These are phyloP conservation scores for Hippopotamus amphibius DNA, from an alignment of 2,113 vertebrate genomes.

Conservation along the genomic window DNA sequence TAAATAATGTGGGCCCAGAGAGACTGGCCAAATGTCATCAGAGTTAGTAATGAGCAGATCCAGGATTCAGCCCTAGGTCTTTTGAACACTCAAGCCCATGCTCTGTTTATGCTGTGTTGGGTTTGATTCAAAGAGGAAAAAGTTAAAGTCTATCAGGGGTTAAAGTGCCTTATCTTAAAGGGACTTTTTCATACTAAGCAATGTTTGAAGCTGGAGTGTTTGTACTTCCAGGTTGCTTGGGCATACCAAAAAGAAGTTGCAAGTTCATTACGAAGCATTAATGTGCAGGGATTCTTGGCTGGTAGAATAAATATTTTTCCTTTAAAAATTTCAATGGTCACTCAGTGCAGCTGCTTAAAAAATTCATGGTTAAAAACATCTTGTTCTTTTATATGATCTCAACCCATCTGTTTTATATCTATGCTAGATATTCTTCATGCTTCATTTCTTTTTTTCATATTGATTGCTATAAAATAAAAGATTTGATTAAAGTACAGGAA, in stretches of 20 bases:
- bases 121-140: conserved; percentile 59
- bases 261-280: conserved; percentile 53
- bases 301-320: conserved; percentile 42
- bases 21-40: conserved; percentile 13
- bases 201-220: conserved; percentile 48
- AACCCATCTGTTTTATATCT: conserved; percentile 34
- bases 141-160: conserved; percentile 1
- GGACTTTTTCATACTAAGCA: conserved; percentile 2
- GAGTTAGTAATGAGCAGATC: conserved; percentile 30
- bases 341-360: conserved; percentile 25
- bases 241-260: conserved; percentile 43
- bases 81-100: conserved; percentile 38
- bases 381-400: conserved; percentile 25
- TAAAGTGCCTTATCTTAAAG: conserved; percentile 48
- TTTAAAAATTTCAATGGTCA: conserved; percentile 49
- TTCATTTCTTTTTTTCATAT: conserved; percentile 16
- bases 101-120: background rate
- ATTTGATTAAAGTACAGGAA: conserved; percentile 28
- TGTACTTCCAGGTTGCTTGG: conserved; percentile 17
- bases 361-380: conserved; percentile 43
- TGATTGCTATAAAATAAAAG: conserved; percentile 34
- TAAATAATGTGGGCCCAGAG: conserved; percentile 1
- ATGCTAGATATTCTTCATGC: conserved; percentile 27
- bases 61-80: background rate
- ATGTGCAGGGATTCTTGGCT: conserved; percentile 22